These are phyloP conservation scores for Lithobates pipiens DNA, from an alignment of 2,797 vertebrate species.

Conservation along the genomic window DNA sequence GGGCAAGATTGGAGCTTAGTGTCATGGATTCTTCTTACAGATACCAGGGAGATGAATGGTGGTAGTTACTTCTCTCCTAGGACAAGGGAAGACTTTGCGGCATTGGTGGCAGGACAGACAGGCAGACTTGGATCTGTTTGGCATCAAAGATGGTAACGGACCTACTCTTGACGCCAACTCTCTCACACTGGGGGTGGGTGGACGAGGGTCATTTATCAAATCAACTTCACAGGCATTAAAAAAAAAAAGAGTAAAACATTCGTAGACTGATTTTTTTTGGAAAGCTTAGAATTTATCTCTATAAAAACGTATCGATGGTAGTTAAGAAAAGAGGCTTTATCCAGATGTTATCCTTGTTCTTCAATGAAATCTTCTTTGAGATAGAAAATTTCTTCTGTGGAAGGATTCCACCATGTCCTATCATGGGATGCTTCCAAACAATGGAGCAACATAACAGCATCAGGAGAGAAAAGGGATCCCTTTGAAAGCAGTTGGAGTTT, in stretches of 20 bases:
- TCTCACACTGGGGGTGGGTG: background rate
- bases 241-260: too few species aligned
- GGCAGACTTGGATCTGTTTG: background rate
- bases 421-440: background rate
- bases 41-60: constrained; percentile 11
- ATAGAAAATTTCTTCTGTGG: background rate
- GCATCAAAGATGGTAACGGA: background rate
- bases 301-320: background rate
- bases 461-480: constrained; percentile 49
- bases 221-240: background rate
- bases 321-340: background rate
- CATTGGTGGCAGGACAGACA: constrained; percentile 8
- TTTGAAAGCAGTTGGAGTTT: constrained; percentile 53
- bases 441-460: constrained; percentile 32
- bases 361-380: background rate
- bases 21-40: constrained; percentile 26
- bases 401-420: constrained; percentile 4
- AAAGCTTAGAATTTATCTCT: background rate
- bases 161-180: background rate
- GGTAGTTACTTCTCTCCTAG: background rate
- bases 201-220: constrained; percentile 55
- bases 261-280: too few species aligned
- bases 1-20: constrained; percentile 15
- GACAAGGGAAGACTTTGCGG: constrained; percentile 43
- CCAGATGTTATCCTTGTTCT: background rate